Conservation (phyloP, 2,113 vertebrate genomes). For the Psophia crepitans region DNA sequence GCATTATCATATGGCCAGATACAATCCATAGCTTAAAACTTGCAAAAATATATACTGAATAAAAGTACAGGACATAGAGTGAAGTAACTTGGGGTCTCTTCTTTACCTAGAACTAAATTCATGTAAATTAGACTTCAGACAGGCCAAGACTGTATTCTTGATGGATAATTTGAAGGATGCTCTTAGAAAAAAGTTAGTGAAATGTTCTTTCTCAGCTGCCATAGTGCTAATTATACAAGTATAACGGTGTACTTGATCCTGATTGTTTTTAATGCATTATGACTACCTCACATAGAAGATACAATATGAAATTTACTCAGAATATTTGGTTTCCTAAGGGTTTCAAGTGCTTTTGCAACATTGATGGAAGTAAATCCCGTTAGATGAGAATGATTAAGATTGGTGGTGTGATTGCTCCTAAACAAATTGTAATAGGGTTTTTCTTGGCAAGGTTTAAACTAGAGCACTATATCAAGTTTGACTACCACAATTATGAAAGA, state of each 20-base stretch:
- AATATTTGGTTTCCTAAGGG: not conserved
- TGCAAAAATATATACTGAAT: not conserved
- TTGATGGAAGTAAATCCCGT: not conserved
- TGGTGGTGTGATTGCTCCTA: not conserved
- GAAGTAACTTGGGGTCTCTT: not conserved
- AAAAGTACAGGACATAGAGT: not conserved
- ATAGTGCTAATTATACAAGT: not conserved
- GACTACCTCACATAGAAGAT: not conserved
- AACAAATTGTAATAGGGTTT: not conserved
- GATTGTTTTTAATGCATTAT: not conserved
- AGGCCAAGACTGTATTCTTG: not conserved
- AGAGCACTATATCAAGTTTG: not conserved
- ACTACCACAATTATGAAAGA: not conserved
- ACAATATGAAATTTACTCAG: not conserved
- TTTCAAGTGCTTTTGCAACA: not conserved
- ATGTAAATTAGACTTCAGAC: not conserved
- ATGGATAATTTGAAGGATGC: not conserved
- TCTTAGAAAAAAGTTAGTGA: not conserved
- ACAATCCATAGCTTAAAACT: not conserved
- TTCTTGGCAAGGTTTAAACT: not conserved
- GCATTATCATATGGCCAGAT: not conserved
- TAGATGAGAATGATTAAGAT: not conserved
- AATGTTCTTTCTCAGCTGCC: not conserved
- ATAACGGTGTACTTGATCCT: not conserved
- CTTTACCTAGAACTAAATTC: not conserved